Base-by-base conservation (phyloP, 2,113 vertebrate species). In the Stomatorhinus ivindoensis region DNA sequence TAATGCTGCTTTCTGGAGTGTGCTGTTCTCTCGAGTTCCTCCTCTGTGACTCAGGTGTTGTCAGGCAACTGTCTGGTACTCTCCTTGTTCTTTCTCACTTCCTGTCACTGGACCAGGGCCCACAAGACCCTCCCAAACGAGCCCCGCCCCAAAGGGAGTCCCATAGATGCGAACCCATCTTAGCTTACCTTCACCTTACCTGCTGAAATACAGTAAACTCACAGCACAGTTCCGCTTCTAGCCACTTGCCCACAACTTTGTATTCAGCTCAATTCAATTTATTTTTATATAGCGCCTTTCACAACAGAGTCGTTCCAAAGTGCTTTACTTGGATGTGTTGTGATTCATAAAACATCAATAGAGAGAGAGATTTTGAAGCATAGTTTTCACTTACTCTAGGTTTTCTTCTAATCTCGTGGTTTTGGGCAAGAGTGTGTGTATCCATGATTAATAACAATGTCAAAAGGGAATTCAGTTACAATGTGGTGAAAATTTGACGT, bases 151-250 rank as follows among this genome's bases (percentile, higher is more conserved):
- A 17, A 21, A 46, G 35, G 17, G 35, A 42, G 19, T 42, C 39
- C 80, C 58, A 17, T 58, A 48, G 80, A 46, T 35, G 65, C 53
- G 87, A 89, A 55, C 89, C 86, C 86, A 13, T 69, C 48, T 85
- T 92, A 42, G 6, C 65, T 0, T 48, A 51, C 13, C 50, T 48
- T 48, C 47, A 91, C 93, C 94, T 94, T 95, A 94, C 95, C 92
- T 91, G 89, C 91, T 93, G 90, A 90, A 92, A 92, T 94, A 94
- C 94, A 95, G 94, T 94, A 94, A 94, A 92, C 92, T 93, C 91
- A 93, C 46, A 90, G 93, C 93, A 92, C 94, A n/a, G 9, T 47
- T 85, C 69, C 9, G 21, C 48, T 42, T 89, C 69, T 51, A 19
- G n/a, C 47, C 47, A 48, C 8, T 8, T 42, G 7, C 10, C 46